Percentiles rank a stretch among this genome's conserved stretches.
These are phyloP conservation scores for Nothobranchius furzeri DNA, from an alignment of 2,113 vertebrate genomes.

Conservation along the genomic window DNA sequence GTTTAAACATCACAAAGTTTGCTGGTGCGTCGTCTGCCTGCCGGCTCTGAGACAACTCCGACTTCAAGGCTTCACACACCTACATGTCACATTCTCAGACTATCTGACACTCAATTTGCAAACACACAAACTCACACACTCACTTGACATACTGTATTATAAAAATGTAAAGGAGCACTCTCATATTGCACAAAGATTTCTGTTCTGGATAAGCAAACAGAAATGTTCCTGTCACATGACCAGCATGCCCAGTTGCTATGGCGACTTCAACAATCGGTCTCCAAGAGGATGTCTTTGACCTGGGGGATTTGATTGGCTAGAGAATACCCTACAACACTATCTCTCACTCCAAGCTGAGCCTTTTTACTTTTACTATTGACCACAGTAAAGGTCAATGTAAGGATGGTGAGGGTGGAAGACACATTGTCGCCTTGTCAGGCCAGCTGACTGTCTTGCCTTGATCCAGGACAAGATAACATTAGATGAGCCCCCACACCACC, in stretches of 20 bases:
- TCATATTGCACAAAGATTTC: background rate
- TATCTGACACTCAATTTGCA: slow-evolving; percentile 53
- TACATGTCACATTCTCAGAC: slow-evolving; percentile 81
- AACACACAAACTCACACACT: slow-evolving; percentile 25
- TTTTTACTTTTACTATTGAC: too few species aligned
- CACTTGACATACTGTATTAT: slow-evolving; percentile 10
- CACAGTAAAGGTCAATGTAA: too few species aligned
- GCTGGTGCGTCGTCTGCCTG: slow-evolving; percentile 63
- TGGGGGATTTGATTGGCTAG: too few species aligned
- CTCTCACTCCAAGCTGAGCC: too few species aligned
- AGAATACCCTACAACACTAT: too few species aligned
- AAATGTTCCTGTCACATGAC: slow-evolving; percentile 1
- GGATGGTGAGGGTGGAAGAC: too few species aligned
- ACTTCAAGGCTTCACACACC: slow-evolving; percentile 70
- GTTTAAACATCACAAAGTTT: slow-evolving; percentile 75
- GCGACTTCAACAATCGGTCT: background rate
- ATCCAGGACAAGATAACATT: too few species aligned
- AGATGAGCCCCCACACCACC: too few species aligned
- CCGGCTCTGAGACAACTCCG: slow-evolving; percentile 55
- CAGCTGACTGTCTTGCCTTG: too few species aligned
- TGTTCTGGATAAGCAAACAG: too few species aligned
- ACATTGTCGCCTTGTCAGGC: too few species aligned
- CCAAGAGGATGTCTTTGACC: background rate
- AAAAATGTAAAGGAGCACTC: slow-evolving; percentile 1
- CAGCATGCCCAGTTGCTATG: slow-evolving; percentile 4